Evolutionary conservation across 2,113 vertebrate species (phyloP), one percentile per base, ranked within the genome.

Genomic region (Mohoua ochrocephala): DNA sequence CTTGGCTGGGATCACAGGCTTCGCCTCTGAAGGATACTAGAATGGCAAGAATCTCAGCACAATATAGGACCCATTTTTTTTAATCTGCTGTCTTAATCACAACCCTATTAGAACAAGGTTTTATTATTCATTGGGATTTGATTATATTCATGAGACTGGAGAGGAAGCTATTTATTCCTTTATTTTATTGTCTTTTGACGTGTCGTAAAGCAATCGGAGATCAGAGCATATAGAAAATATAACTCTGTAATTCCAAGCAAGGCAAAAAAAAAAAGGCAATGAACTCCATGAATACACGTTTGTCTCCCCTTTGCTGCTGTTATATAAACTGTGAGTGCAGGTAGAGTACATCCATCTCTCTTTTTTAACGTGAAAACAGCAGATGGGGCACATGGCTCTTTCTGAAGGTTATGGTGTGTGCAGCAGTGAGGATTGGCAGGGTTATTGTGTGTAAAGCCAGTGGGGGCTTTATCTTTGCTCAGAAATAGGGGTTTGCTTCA

Each of bases 81-180:
- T 41, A 67, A 94, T 88, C 95, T 93, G 88, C 88, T 93, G 77
- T 95, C 93, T 93, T 94, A 96, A 93, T 91, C 94, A 87, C 93
- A 82, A n/a, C 83, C 82, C 71, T 83, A 67, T 84, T 92, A 92
- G 86, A 68, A 87, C 95, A 87, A 84, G 86, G 73, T 87, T 95
- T 97, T 95, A 81, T 95, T 97, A 96, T 96, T 97, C 91, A 91
- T 95, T 94, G 84, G 47, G 80, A 75, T 95, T 91, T 93, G 54
- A 91, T 94, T 93, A 87, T 95, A 89, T 95, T 95, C 92, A 91
- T 90, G 85, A 91, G 79, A 86, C 56, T 5, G 12, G 60, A 71
- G 52, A 92, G 87, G 90, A 95, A 94, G 80, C 65, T 54, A 56
- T 88, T 94, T 80, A 76, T 83, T 93, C 83, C 63, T 93, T 67